Conservation (phyloP, 1,140 invertebrate genomes). For the Drosophila melanica region DNA sequence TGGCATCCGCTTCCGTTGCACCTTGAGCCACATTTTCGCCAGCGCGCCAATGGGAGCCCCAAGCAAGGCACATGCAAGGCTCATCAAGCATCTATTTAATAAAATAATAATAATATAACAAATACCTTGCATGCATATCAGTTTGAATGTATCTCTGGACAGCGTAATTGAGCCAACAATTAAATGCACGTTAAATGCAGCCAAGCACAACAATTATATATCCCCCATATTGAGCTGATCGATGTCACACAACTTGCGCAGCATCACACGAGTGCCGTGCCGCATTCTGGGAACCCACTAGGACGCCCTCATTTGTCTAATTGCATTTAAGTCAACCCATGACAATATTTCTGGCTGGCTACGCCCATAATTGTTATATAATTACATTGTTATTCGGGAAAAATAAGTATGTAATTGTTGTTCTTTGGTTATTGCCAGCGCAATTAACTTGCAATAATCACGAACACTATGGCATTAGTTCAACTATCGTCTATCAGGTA, state of each 20-base stretch:
- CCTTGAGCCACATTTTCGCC: slow-evolving; percentile 51
- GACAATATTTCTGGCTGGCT: slow-evolving; percentile 27
- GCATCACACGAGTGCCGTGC: slow-evolving; percentile 59
- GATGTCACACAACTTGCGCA: slow-evolving; percentile 24
- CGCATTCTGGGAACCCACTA: neutral
- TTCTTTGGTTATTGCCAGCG: neutral
- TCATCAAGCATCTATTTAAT: slow-evolving; percentile 38
- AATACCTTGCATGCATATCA: slow-evolving; percentile 52
- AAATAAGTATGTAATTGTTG: slow-evolving; percentile 48
- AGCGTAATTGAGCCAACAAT: slow-evolving; percentile 66
- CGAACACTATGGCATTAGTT: slow-evolving; percentile 52
- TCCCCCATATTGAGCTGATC: slow-evolving; percentile 27
- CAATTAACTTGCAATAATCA: slow-evolving; percentile 56
- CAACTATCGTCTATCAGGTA: slow-evolving; percentile 31
- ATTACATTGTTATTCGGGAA: slow-evolving; percentile 63
- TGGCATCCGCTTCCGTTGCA: slow-evolving; percentile 71
- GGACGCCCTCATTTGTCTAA: slow-evolving; percentile 11
- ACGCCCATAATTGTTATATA: slow-evolving; percentile 71
- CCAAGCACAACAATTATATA: slow-evolving; percentile 54
- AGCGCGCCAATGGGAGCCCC: neutral
- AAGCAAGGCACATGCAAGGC: slow-evolving; percentile 23
- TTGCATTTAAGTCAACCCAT: slow-evolving; percentile 35
- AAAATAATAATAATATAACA: slow-evolving; percentile 49
- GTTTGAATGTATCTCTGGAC: slow-evolving; percentile 39
- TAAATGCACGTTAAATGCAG: slow-evolving; percentile 66